Evolutionary conservation across 1,140 invertebrate genomes (phyloP), one percentile per base, ranked within the genome.

Genomic region (Sinella curviseta): DNA sequence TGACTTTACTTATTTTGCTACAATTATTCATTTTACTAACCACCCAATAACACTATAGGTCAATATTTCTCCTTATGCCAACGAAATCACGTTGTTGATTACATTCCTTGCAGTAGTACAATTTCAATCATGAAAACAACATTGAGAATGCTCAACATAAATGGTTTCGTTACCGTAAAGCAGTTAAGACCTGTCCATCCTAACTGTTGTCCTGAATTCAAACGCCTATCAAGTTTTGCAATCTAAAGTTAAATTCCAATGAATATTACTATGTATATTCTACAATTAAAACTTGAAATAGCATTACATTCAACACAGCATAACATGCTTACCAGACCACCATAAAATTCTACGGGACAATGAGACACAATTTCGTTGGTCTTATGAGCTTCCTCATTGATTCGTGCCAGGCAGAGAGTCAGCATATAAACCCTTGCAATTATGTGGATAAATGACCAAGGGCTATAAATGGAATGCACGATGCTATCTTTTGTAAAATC

Each of bases 111-210:
- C 26, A 70, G 24, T 33, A 70, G n/a, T 30, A 70, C 65, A 31
- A 70, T 70, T 33, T 70, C 65, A 70, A 70, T 70, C 4, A 30
- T 70, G 24, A 70, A 70, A 8, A 70, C 65, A 30, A 70, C 65
- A 70, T 70, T 70, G 4, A 70, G 31, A 33, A 70, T 70, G 65
- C 65, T 33, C n/a, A 70, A n/a, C 65, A 70, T 70, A 70, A 70
- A 70, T 70, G 65, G 65, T 70, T 33, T 70, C 31, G 65, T 31
- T 31, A 70, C 26, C 14, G 24, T 24, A 33, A 70, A 70, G 31
- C 65, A 70, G 2, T n/a, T 30, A 8, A 70, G 30, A 31, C 65
- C 65, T 2, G 65, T 31, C 12, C 30, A 12, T 70, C 65, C 65
- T 33, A 70, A 33, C 31, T 70, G 2, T 14, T 14, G 65, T 8